phyloP scores from a whole-genome alignment of 2,888 invertebrate genomes.

The Geophilus truncorum region DNA sequence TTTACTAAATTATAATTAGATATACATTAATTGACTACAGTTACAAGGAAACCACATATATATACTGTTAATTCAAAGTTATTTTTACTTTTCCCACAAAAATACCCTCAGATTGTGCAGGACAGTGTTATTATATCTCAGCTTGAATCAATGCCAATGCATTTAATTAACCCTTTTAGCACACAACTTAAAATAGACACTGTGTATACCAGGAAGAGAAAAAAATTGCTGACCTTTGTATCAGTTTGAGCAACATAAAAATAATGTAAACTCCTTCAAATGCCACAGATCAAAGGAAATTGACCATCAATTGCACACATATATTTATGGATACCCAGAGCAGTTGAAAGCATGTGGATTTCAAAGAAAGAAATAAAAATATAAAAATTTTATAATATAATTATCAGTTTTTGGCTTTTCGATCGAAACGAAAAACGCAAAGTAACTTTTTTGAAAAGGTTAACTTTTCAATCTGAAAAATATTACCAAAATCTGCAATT shows the following conservation, averaged over 20 bases:
- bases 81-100: neutral
- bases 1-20: neutral
- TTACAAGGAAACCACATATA: neutral
- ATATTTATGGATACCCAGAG: neutral
- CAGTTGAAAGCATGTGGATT: neutral
- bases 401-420: no score
- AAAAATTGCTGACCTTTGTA: neutral
- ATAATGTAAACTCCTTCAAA: neutral
- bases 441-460: no score
- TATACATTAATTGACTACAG: neutral
- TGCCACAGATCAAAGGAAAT: neutral
- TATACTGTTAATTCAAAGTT: neutral
- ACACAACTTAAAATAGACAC: neutral
- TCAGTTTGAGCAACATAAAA: neutral
- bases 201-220: neutral
- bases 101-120: neutral
- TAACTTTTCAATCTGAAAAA: no score
- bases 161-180: neutral
- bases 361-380: no score
- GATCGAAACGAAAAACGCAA: no score
- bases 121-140: neutral
- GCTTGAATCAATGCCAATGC: neutral
- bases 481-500: no score
- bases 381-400: no score
- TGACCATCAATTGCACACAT: neutral